Evolutionary conservation across 2,888 invertebrate species (phyloP).

Genomic region (Pristionchus exspectatus): DNA sequence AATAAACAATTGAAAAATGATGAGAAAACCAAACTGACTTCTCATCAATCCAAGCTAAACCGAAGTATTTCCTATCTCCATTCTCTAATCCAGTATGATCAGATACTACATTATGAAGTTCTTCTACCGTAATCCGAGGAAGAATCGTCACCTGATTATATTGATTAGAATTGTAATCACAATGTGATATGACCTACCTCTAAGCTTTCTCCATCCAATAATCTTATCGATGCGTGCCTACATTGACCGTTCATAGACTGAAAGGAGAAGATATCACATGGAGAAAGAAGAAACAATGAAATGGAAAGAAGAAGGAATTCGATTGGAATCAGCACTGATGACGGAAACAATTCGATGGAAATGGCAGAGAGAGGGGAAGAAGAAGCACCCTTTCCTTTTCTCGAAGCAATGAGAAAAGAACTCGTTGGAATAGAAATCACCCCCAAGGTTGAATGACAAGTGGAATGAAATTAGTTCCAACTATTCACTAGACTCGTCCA

Average conservation of each 20-base stretch:
- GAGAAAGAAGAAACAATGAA: not conserved
- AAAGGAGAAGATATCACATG: not conserved
- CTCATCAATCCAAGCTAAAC: constrained; percentile 47
- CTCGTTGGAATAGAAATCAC: not conserved
- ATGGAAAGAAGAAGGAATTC: not conserved
- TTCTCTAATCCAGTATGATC: constrained; percentile 7
- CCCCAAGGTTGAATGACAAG: not conserved
- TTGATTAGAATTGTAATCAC: not conserved
- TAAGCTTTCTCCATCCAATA: constrained; percentile 51
- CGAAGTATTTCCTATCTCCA: constrained; percentile 17
- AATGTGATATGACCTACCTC: not conserved
- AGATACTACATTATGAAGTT: constrained; percentile 45
- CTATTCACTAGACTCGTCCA: not conserved
- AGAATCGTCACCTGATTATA: constrained; percentile 35
- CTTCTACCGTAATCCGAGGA: constrained; percentile 51
- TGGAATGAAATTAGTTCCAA: not conserved
- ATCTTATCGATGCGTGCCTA: constrained; percentile 44
- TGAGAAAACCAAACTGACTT: not conserved
- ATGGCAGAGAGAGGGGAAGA: not conserved
- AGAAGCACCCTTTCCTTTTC: not conserved
- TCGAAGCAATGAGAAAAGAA: not conserved
- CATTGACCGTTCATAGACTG: constrained; percentile 53
- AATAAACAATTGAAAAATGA: not conserved
- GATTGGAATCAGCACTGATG: not conserved
- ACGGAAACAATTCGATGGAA: constrained; percentile 3